Evolutionary conservation across 53 echinoderm and acorn worm species (phyloP), one percentile per base, ranked within the genome.

Genomic region (Arbacia lixula): DNA sequence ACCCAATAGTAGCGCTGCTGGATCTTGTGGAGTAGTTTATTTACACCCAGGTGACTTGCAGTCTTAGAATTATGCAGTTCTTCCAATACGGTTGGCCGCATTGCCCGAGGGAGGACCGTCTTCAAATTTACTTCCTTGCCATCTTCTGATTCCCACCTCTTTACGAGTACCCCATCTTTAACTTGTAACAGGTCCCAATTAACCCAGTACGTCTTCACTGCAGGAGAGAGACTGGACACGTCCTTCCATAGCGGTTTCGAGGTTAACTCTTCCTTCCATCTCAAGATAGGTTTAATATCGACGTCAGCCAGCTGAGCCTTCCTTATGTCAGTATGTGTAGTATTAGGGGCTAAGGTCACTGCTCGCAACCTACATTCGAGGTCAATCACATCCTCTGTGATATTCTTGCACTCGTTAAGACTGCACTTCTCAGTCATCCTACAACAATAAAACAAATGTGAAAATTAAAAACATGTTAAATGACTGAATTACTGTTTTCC

Each of bases 41-140:
- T 87, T 25, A 73, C 83, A 60, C 90, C 90, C 27, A 86, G 39
- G 35, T 90, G 89, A 31, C 85, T 57, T 30, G 83, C 83, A 19
- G 83, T 83, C 14, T 69, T 40, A 30, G 68, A 52, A 35, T 57
- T 36, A 35, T 88, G 88, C 12, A 92, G 49, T 76, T 89, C 76
- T 4, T 14, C 12, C 26, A 73, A 4, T 10, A 73, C 53, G 5
- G 53, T 3, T 6, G 27, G 52, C 10, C 73, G 34, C 11, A 73
- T 22, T 52, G 73, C 27, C 5, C 28, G 29, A 6, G 73, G 73
- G 1, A 73, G 33, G 3, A 52, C 73, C 1, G 34, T 46, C 17
- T 73, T 73, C 73, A 51, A 73, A 14, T 12, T 73, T 12, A 73
- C 17, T 46, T 49, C 31, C 19, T 52, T 50, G 4, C 73, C 73